phyloP scores from a whole-genome alignment of 2,797 vertebrate species.

The Coregonus ussuriensis region DNA sequence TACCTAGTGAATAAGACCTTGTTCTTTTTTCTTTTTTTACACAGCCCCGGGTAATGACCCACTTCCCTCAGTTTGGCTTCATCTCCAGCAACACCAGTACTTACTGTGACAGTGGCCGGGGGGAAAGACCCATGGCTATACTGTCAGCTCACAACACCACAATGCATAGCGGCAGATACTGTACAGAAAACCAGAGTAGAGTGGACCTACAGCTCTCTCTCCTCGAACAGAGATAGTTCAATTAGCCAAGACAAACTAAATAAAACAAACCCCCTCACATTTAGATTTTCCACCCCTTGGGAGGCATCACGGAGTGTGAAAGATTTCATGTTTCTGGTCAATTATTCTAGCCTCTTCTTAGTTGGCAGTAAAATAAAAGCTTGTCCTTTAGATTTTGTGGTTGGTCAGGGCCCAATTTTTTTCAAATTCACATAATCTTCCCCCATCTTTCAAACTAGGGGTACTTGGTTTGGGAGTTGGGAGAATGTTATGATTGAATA shows the following conservation, averaged over 20 bases:
- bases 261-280: conserved; percentile 28
- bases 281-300: conserved; percentile 37
- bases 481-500: conserved; percentile 14
- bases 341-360: conserved; percentile 65
- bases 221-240: conserved; percentile 21
- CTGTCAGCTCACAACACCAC: conserved; percentile 64
- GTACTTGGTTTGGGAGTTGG: conserved; percentile 38
- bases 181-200: conserved; percentile 44
- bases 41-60: conserved; percentile 71
- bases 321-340: conserved; percentile 57
- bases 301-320: conserved; percentile 33
- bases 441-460: conserved; percentile 37
- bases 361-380: conserved; percentile 58
- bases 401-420: conserved; percentile 26
- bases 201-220: conserved; percentile 52
- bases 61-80: conserved; percentile 71
- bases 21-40: conserved; percentile 32
- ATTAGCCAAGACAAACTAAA: conserved; percentile 56
- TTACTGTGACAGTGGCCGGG: conserved; percentile 66
- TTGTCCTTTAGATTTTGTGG: conserved; percentile 66
- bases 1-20: conserved; percentile 65
- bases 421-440: conserved; percentile 64
- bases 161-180: conserved; percentile 53
- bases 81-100: conserved; percentile 60
- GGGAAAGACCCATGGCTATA: conserved; percentile 55